phyloP scores from a whole-genome alignment of 2,113 vertebrate genomes.

The Pimephales promelas region DNA sequence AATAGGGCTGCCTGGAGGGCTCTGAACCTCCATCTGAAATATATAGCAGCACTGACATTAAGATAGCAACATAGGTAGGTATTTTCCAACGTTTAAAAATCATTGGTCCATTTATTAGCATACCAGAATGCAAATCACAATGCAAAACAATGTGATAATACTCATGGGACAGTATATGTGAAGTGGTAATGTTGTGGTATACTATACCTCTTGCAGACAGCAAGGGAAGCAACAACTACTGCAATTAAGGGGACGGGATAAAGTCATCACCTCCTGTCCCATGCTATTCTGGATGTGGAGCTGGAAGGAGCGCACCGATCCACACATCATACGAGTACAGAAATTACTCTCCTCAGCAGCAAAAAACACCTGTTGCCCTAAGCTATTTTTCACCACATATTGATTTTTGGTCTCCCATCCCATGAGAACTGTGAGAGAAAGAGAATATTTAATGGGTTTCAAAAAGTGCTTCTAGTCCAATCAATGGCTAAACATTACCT shows the following conservation, averaged over 20 bases:
- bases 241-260: constrained; percentile 75
- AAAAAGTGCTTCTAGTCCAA: neutral
- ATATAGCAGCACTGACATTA: constrained; percentile 10
- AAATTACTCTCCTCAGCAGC: constrained; percentile 77
- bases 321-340: constrained; percentile 72
- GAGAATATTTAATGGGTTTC: neutral
- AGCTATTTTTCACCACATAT: constrained; percentile 79
- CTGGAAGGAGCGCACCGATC: constrained; percentile 74
- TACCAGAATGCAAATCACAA: neutral
- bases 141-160: neutral
- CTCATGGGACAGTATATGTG: neutral
- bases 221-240: constrained; percentile 78
- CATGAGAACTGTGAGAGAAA: constrained; percentile 67
- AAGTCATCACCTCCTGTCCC: constrained; percentile 72
- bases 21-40: constrained; percentile 79
- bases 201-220: constrained; percentile 81
- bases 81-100: neutral
- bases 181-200: neutral
- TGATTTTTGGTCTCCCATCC: constrained; percentile 81
- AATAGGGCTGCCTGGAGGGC: constrained; percentile 76
- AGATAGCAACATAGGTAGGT: neutral
- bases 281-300: constrained; percentile 77
- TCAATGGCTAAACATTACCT: constrained; percentile 68
- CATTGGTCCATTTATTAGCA: neutral
- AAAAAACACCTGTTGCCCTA: constrained; percentile 81